Conservation (phyloP, 37 sponge, comb jelly and placozoan species). For the Halichondria panicea region DNA sequence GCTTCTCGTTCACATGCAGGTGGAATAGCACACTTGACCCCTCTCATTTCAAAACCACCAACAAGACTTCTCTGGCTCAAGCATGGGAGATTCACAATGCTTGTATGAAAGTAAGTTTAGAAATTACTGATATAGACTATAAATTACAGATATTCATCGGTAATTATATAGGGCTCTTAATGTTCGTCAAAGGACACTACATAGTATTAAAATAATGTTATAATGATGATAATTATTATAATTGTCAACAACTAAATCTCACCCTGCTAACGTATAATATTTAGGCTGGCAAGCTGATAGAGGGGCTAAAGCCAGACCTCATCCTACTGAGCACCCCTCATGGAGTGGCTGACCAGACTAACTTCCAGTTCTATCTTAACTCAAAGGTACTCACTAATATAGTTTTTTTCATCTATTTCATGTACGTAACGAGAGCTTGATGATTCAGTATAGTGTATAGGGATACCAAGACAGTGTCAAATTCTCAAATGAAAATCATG, state of each 20-base stretch:
- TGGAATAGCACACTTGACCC: conserved; percentile 82
- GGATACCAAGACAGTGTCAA: too few species aligned
- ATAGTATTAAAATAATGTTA: too few species aligned
- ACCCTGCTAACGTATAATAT: neutral
- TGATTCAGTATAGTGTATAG: too few species aligned
- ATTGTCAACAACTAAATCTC: neutral
- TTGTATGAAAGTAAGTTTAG: too few species aligned
- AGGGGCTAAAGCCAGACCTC: conserved; percentile 61
- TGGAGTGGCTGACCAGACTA: conserved; percentile 66
- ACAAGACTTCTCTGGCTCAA: conserved; percentile 41
- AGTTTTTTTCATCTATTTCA: neutral
- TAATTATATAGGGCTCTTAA: too few species aligned
- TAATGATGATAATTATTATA: neutral
- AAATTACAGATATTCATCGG: too few species aligned
- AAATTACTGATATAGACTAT: too few species aligned
- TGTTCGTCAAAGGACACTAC: too few species aligned
- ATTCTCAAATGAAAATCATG: too few species aligned
- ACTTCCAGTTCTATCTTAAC: conserved; percentile 72
- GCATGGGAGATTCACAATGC: conserved; percentile 74
- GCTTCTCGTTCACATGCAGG: conserved; percentile 18
- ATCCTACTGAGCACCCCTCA: conserved; percentile 75
- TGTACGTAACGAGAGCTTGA: too few species aligned
- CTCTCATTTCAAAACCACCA: conserved; percentile 57
- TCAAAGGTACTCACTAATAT: neutral
- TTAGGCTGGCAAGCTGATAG: conserved; percentile 31